phyloP scores from a whole-genome alignment of 2,113 vertebrate species.

The Hyaena hyaena region DNA sequence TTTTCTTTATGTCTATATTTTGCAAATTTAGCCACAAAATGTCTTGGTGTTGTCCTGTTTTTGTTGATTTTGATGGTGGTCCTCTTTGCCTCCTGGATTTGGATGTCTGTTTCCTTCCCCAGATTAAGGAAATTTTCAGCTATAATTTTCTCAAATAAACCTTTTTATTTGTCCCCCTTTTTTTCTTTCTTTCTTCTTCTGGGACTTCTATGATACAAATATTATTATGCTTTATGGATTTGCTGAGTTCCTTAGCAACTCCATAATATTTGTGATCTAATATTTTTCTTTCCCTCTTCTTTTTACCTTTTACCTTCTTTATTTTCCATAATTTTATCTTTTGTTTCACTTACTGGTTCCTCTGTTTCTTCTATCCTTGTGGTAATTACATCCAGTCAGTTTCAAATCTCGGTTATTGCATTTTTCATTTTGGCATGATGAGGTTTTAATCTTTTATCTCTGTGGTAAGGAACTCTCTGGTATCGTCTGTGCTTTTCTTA shows the following conservation, averaged over 20 bases:
- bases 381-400: too few species aligned
- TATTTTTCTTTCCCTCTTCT: background rate
- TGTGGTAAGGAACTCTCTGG: background rate
- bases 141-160: background rate
- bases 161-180: background rate
- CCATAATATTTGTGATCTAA: background rate
- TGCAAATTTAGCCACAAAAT: background rate
- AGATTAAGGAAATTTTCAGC: background rate
- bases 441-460: background rate
- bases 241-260: background rate
- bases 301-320: too few species aligned
- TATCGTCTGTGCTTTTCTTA: background rate
- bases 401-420: background rate
- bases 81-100: background rate
- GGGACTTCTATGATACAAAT: background rate
- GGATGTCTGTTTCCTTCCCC: background rate
- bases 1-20: background rate
- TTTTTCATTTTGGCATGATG: background rate
- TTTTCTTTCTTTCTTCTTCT: background rate
- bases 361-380: too few species aligned
- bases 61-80: background rate
- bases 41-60: background rate
- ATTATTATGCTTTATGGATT: background rate
- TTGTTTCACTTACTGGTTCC: too few species aligned
- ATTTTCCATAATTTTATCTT: too few species aligned